Percentiles rank a stretch among this genome's conserved stretches.
Evolutionary conservation across 2,113 vertebrate genomes (phyloP).

Genomic region (Butastur rufipennis): DNA sequence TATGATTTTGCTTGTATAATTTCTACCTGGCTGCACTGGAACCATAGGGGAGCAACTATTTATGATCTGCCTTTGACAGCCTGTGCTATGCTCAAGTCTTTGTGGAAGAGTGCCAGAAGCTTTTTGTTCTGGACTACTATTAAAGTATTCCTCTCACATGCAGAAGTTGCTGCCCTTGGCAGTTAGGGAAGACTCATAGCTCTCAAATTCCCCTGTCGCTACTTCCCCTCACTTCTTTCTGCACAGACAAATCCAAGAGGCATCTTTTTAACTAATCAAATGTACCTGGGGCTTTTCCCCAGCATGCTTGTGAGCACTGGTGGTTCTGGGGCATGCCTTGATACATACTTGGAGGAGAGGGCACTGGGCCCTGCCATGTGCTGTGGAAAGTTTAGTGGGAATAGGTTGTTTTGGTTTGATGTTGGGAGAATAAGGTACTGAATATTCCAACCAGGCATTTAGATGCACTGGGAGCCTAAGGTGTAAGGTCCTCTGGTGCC

Average conservation of each 20-base stretch:
- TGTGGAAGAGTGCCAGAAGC: neutral
- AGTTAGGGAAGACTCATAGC: neutral
- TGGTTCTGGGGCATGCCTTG: neutral
- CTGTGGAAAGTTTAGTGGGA: neutral
- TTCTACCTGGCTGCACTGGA: neutral
- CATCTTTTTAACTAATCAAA: neutral
- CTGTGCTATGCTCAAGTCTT: neutral
- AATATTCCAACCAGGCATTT: neutral
- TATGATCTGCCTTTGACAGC: neutral
- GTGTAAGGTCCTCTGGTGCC: neutral
- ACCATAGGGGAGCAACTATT: neutral
- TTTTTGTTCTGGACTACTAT: neutral
- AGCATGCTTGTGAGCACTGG: neutral
- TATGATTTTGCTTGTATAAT: neutral
- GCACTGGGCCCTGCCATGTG: neutral
- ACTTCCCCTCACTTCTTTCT: neutral
- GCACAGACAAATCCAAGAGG: neutral
- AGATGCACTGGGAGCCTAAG: neutral
- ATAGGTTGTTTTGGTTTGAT: neutral
- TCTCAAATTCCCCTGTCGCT: neutral
- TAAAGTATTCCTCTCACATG: neutral
- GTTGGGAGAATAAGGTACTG: neutral
- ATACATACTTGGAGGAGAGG: neutral
- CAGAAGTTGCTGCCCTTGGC: neutral
- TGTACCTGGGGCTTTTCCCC: neutral